Evolutionary conservation across 2,113 vertebrate genomes (phyloP), one percentile per base, ranked within the genome.

Genomic region (Danionella cerebrum): DNA sequence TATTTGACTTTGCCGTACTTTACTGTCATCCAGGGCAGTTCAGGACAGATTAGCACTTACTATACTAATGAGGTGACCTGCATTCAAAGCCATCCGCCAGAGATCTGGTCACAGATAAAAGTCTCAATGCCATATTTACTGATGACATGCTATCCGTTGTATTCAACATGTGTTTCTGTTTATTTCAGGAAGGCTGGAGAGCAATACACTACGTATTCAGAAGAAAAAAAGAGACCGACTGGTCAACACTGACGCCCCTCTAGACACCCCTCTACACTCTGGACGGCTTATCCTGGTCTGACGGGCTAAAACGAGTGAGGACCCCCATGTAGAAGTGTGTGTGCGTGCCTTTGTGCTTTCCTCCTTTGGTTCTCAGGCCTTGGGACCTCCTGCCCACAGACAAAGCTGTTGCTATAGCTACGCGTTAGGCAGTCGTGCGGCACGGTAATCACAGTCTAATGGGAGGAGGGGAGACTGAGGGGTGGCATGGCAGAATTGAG

Each of bases 361-460:
- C 35, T 33, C 18, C 19, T 52, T 33, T 25, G 13, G 42, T 60
- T 47, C 59, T 69, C 41, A 50, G 68, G 22, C 16, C 13, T 54
- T 18, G 14, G 51, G 65, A 78, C 76, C 78, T 79, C 73, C 76
- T 16, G 6, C 55, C n/a, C 62, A 60, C 71, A 78, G 73, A 80
- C 70, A 74, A 73, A 79, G 73, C 69, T 36, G 76, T 83, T 80
- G 74, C 67, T 79, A 82, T 85, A 73, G 81, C 72, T 53, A 72
- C 39, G 4, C 3, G 29, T 77, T 62, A 52, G 68, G 72, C 48
- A 55, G 47, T 65, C 39, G 58, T 69, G 64, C 62, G 9, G 53
- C 44, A 65, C 70, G 67, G 72, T 75, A 63, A 65, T 76, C 67
- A 71, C 18, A 38, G 33, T 35, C 45, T 50, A 36, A 42, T 36